phyloP scores from a whole-genome alignment of 2,797 vertebrate genomes.

The Megalops cyprinoides region DNA sequence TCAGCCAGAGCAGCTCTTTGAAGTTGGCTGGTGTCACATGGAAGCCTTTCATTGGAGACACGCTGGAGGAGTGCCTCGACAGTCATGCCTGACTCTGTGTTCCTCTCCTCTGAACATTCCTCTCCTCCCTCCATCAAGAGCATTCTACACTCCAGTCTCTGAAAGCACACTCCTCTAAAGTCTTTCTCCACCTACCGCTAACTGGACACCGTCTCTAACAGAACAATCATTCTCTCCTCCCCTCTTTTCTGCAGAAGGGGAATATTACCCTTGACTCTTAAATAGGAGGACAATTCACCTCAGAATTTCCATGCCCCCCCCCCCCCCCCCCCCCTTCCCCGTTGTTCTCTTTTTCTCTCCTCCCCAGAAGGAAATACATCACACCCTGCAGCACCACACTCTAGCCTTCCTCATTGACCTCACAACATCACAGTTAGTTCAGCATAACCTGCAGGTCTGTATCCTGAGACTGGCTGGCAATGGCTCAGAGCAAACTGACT shows the following conservation, averaged over 20 bases:
- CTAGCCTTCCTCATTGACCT: too few species aligned
- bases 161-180: background rate
- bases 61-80: constrained; percentile 25
- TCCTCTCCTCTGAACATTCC: constrained; percentile 21
- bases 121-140: constrained; percentile 8
- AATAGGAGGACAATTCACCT: background rate
- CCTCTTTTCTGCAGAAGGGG: background rate
- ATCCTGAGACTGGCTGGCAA: too few species aligned
- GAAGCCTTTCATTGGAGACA: constrained; percentile 60
- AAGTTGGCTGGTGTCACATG: constrained; percentile 59
- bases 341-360: background rate
- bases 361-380: too few species aligned
- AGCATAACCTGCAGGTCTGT: too few species aligned
- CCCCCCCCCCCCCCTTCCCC: too few species aligned
- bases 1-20: constrained; percentile 65
- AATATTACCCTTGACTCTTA: background rate
- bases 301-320: background rate
- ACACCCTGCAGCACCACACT: too few species aligned
- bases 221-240: background rate
- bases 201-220: constrained; percentile 5
- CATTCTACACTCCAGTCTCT: constrained; percentile 6
- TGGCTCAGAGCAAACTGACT: too few species aligned
- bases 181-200: too few species aligned
- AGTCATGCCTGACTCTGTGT: constrained; percentile 20
- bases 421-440: too few species aligned